A percentile compares a stretch with the other conserved stretches of the same genome.
Evolutionary conservation across 2,113 vertebrate species (phyloP).

Genomic region (Hippocampus comes): DNA sequence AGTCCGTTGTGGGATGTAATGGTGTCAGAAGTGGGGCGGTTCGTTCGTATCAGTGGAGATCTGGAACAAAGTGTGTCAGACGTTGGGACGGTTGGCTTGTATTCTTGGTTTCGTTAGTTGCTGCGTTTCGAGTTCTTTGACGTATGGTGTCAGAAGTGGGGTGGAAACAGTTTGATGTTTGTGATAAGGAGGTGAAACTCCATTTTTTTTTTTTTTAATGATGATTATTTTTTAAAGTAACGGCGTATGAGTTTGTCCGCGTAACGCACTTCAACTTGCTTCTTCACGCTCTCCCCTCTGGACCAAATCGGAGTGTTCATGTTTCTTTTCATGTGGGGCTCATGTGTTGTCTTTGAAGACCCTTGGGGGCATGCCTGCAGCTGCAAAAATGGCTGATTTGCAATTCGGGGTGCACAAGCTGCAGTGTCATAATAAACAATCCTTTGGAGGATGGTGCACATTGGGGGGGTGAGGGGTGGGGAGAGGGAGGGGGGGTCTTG

Average conservation of each 20-base stretch:
- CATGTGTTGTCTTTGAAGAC: neutral
- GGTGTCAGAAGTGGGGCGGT: too few relatives aligned
- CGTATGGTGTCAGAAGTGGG: too few relatives aligned
- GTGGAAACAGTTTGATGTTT: too few relatives aligned
- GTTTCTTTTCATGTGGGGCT: neutral
- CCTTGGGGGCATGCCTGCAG: neutral
- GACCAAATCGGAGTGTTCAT: neutral
- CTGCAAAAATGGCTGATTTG: conserved; percentile 4
- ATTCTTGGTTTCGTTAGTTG: too few relatives aligned
- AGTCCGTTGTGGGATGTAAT: too few relatives aligned
- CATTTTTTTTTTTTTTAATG: too few relatives aligned
- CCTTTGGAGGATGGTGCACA: neutral
- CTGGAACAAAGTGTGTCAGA: too few relatives aligned
- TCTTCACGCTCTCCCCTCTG: neutral
- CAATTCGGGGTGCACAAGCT: neutral
- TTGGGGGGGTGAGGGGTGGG: neutral
- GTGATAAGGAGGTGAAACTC: neutral
- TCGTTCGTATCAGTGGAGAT: too few relatives aligned
- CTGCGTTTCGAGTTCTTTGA: too few relatives aligned
- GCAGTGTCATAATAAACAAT: conserved; percentile 6
- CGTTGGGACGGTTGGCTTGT: too few relatives aligned
- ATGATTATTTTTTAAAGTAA: neutral
- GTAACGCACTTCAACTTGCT: neutral
- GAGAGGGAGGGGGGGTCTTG: neutral
- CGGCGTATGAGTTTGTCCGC: too few relatives aligned